Conservation (phyloP, 2,797 vertebrate genomes). For the Ptychobarbus kaznakovi region DNA sequence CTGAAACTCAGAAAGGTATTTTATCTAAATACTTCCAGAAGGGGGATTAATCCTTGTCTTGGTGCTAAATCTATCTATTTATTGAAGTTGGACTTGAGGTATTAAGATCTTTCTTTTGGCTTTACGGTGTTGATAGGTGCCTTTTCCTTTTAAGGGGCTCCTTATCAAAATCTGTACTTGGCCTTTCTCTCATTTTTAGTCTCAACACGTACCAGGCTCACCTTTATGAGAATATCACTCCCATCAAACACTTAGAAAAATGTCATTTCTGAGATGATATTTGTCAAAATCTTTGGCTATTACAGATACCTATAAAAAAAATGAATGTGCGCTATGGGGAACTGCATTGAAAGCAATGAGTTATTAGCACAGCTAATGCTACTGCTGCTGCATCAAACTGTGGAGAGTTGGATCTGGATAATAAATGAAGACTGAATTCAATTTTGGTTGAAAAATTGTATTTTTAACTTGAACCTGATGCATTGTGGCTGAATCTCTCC, state of each 20-base stretch:
- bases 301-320: slow-evolving; percentile 10
- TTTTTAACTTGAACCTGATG: slow-evolving; percentile 19
- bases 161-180: slow-evolving; percentile 6
- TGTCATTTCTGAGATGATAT: slow-evolving; percentile 16
- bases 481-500: slow-evolving; percentile 25
- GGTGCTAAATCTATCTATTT: slow-evolving; percentile 23
- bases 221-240: slow-evolving; percentile 22
- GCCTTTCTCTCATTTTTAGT: slow-evolving; percentile 19
- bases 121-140: not conserved
- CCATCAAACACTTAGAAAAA: slow-evolving; percentile 23
- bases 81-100: slow-evolving; percentile 31
- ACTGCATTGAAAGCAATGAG: slow-evolving; percentile 16
- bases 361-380: slow-evolving; percentile 19
- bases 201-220: slow-evolving; percentile 22
- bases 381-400: slow-evolving; percentile 24
- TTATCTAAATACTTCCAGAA: slow-evolving; percentile 29
- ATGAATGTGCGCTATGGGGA: slow-evolving; percentile 8
- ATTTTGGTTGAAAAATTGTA: slow-evolving; percentile 12
- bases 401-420: slow-evolving; percentile 15
- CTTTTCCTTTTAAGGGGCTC: slow-evolving; percentile 15
- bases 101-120: slow-evolving; percentile 25
- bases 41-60: slow-evolving; percentile 18
- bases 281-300: slow-evolving; percentile 7
- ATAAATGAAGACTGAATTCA: slow-evolving; percentile 32
- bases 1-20: not conserved